These are phyloP conservation scores for Subacronicta megacephala DNA, from an alignment of 2,888 invertebrate species.

Conservation along the genomic window DNA sequence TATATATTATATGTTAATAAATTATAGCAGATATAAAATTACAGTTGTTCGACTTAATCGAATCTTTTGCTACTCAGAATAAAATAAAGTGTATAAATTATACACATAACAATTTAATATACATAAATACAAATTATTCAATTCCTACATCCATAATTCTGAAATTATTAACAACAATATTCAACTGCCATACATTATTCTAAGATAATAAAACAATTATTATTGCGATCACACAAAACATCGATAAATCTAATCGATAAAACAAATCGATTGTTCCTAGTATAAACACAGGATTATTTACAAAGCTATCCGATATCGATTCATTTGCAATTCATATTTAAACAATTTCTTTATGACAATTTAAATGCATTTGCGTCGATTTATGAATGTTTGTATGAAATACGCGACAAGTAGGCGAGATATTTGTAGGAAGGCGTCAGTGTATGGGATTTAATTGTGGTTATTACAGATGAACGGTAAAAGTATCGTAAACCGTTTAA, in stretches of 20 bases:
- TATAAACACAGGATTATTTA: conserved; percentile 41
- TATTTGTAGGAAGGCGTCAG: not conserved
- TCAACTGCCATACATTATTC: conserved; percentile 1
- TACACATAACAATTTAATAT: not conserved
- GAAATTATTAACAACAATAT: conserved; percentile 30
- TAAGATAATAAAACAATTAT: conserved; percentile 20
- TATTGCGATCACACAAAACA: conserved; percentile 38
- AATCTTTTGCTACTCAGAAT: no score
- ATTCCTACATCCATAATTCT: conserved; percentile 17
- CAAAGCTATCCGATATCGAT: conserved; percentile 31
- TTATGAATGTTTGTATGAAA: conserved; percentile 24
- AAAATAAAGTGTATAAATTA: not conserved
- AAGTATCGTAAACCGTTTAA: not conserved
- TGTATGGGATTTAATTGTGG: not conserved
- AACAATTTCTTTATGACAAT: conserved; percentile 41
- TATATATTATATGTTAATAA: no score
- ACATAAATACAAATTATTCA: conserved; percentile 1
- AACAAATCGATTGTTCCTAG: conserved; percentile 33
- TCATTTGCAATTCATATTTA: conserved; percentile 45
- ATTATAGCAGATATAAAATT: no score
- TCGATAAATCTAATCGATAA: conserved; percentile 41
- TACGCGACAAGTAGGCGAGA: conserved; percentile 15
- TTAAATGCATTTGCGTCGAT: conserved; percentile 27
- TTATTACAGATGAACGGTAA: not conserved
- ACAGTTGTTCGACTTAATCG: no score